Percentiles rank a stretch among this genome's conserved stretches.
These are phyloP conservation scores for Malacoctenus gilli DNA, from an alignment of 2,797 vertebrate genomes.

Conservation along the genomic window DNA sequence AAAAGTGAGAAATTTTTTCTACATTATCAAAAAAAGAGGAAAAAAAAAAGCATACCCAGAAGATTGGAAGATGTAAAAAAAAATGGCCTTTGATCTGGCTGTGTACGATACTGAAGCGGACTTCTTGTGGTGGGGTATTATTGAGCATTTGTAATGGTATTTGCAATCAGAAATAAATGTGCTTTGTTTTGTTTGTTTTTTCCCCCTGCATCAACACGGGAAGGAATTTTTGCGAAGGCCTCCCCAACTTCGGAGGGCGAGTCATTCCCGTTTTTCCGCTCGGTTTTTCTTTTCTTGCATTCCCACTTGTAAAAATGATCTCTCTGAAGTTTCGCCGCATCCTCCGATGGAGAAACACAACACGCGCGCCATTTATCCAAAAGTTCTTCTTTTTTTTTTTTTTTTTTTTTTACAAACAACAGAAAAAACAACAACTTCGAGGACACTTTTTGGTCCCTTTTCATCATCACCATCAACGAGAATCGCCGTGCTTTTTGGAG, in stretches of 20 bases:
- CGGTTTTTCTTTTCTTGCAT: conserved; percentile 51
- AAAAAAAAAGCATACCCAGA: conserved; percentile 82
- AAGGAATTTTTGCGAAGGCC: no score
- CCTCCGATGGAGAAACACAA: no score
- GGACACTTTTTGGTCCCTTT: not conserved
- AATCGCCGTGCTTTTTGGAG: no score
- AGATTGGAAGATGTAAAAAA: conserved; percentile 72
- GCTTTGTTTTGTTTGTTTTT: conserved; percentile 59
- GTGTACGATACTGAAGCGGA: conserved; percentile 67
- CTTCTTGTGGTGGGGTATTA: conserved; percentile 70
- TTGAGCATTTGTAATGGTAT: conserved; percentile 74
- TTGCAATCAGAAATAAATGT: conserved; percentile 76
- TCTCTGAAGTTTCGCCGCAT: no score
- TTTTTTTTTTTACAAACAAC: no score
- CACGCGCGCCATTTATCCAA: no score
- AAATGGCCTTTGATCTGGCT: conserved; percentile 70
- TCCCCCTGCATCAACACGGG: no score
- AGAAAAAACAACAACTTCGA: no score
- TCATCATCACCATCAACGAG: no score
- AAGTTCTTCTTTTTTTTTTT: conserved; percentile 11
- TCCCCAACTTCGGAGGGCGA: conserved; percentile 36
- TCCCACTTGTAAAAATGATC: conserved; percentile 54
- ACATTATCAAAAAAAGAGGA: conserved; percentile 69
- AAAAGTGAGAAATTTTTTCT: conserved; percentile 83
- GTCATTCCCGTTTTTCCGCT: conserved; percentile 36